Base-by-base conservation (phyloP, 1,140 invertebrate species). In the Streblospio benedicti region DNA sequence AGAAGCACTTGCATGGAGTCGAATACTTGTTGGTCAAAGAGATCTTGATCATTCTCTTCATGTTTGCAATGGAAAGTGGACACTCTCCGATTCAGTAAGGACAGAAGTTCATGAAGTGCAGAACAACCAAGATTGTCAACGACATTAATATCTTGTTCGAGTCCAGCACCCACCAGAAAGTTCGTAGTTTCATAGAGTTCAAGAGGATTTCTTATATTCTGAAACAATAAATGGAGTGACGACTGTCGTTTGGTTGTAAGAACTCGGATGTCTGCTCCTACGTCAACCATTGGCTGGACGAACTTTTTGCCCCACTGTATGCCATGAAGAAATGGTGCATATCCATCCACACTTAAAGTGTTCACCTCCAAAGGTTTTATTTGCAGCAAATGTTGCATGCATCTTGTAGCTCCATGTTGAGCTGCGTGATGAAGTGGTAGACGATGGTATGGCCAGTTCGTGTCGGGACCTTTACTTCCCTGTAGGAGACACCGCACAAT, bases 101-200 rank as follows among this genome's bases (percentile, higher is more conserved):
- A 67, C 0, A 76, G 65, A 6, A 75, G 59, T 31, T 70, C 61
- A 61, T 76, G 73, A 0, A 76, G 62, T 0, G 70, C 66, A 3
- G 74, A 73, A 53, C 74, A 71, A n/a, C 69, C 69, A 6, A 66
- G 57, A 51, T 52, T 54, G 28, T 74, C 71, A 18, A 65, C 60
- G 4, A 56, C 52, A 50, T 74, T 75, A 6, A 75, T 63, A 30
- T 73, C 62, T 59, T 75, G 68, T 60, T 76, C 73, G 31, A 76
- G 65, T 1, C 73, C 74, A 41, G 71, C 70, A 27, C 67, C 72
- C 14, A 76, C 65, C 32, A 76, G 63, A 45, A 69, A 74, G 45
- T 70, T 70, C 12, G 72, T 71, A 18, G 71, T 74, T 35, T 75
- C 71, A 59, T 61, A 73, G 6, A 75, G 69, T 41, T 70, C 64